Base-by-base conservation (phyloP, 2,113 vertebrate genomes). In the Rhinolophus sinicus region DNA sequence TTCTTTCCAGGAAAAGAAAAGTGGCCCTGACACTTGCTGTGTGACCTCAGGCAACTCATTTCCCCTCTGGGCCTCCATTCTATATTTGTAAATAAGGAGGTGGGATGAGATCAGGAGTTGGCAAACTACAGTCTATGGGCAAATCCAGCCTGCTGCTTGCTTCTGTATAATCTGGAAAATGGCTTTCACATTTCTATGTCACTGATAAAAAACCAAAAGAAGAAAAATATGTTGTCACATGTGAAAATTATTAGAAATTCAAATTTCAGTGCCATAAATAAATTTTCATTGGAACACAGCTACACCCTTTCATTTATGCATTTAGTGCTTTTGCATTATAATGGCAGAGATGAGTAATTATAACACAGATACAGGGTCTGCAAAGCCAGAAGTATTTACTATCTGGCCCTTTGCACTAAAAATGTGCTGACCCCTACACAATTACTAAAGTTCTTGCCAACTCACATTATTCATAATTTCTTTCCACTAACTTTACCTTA, bases 301-400 rank as follows among this genome's bases (percentile, higher is more conserved):
- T 40, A 81, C 50, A 21, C n/a, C 77, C 40, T 22, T 56, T 90
- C 13, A 33, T 80, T 75, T 70, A 47, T 35, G 33, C 33, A 16
- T 72, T 28, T 40, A 33, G 54, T 75, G 56, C 69, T 75, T 80
- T 83, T 9, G 13, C 5, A 4, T 72, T 88, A 30, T 80, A 62
- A 62, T 22, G 56, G 85, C 50, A 54, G 11, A 72, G 70, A 18
- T 50, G 52, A 76, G 56, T 76, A 80, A 78, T 38, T 88, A n/a
- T 35, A 69, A 84, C 15, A 40, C 56, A 81, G 33, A 70, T 52
- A 64, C 0, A 77, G 35, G 69, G 60, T 67, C 67, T 50, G 12
- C n/a, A 65, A 81, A 92, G 26, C 64, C 78, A 86, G 88, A 95
- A 86, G 78, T 80, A 67, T 28, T 78, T 90, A 92, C n/a, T 60